Evolutionary conservation across 2,113 vertebrate species (phyloP), one percentile per base, ranked within the genome.

Genomic region (Macquaria australasica): DNA sequence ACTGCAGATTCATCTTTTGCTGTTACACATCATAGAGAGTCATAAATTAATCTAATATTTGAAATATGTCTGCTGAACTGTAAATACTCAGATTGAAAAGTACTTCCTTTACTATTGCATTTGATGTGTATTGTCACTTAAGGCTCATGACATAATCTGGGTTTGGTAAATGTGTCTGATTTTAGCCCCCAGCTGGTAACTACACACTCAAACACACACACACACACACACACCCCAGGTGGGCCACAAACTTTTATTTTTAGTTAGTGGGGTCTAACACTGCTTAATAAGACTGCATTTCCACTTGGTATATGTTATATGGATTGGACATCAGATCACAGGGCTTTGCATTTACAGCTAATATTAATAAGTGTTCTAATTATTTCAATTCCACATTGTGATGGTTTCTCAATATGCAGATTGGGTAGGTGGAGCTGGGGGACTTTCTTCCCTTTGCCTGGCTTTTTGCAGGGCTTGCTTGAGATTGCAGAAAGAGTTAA

Each of bases 1-100:
- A 43, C 64, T 81, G 84, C 73, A 66, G 21, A 70, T 77, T 81
- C 64, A 74, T 81, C 79, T 45, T 73, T 60, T 73, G 21, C 80
- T 59, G 81, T 67, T 66, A 71, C 78, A 76, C 69, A 25, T 62
- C n/a, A 28, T 12, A 28, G 31, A 74, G 45, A 15, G 23, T 66
- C 25, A 63, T 64, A 37, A 74, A 79, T 75, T 67, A 58, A 77
- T 82, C 23, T 34, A n/a, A 74, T 71, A 62, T 71, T 39, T 87
- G 50, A 63, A 67, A 34, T 16, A 59, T 62, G 21, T 63, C 55
- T 48, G 48, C 62, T 83, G 68, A 73, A 51, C 37, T 58, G 50
- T 81, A 34, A 83, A 56, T 39, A 62, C 34, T 25, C 51, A 4
- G 56, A 50, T 12, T 58, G 11, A 55, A 41, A 31, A 12, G 50